These are phyloP conservation scores for Struthidea cinerea DNA, from an alignment of 2,113 vertebrate species.

Conservation along the genomic window DNA sequence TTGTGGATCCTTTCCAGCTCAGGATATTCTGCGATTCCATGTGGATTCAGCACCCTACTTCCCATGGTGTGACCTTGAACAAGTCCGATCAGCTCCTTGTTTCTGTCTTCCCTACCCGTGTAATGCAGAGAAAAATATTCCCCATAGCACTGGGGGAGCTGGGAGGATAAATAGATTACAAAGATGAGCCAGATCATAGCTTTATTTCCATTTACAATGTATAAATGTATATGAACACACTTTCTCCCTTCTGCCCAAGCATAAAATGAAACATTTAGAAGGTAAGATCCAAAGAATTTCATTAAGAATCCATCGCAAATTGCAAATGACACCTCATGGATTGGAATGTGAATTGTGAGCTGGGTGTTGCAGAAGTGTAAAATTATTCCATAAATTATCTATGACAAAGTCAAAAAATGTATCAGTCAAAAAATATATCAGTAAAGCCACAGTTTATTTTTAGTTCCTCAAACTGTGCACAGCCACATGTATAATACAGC, in stretches of 20 bases:
- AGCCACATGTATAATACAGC: background rate
- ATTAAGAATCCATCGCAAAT: constrained; percentile 55
- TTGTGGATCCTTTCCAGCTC: background rate
- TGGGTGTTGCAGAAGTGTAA: constrained; percentile 58
- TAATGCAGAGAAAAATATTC: background rate
- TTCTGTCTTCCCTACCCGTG: background rate
- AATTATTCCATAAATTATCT: constrained; percentile 70
- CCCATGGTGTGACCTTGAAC: constrained; percentile 1
- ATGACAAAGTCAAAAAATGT: constrained; percentile 57
- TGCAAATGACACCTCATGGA: constrained; percentile 63
- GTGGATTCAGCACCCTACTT: background rate
- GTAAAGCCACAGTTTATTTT: constrained; percentile 58
- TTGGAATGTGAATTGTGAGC: constrained; percentile 60
- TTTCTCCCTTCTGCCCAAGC: constrained; percentile 56
- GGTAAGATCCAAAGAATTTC: constrained; percentile 62
- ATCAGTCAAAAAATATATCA: constrained; percentile 46
- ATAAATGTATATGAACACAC: constrained; percentile 61
- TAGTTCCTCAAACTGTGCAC: constrained; percentile 29
- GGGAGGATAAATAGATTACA: constrained; percentile 62
- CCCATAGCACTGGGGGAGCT: background rate
- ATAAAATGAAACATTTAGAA: constrained; percentile 70
- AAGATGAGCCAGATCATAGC: constrained; percentile 57
- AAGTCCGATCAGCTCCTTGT: background rate
- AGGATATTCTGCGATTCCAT: background rate
- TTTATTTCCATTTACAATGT: constrained; percentile 55